Conservation (phyloP, 1,140 invertebrate species). For the Drosophila sproati region DNA sequence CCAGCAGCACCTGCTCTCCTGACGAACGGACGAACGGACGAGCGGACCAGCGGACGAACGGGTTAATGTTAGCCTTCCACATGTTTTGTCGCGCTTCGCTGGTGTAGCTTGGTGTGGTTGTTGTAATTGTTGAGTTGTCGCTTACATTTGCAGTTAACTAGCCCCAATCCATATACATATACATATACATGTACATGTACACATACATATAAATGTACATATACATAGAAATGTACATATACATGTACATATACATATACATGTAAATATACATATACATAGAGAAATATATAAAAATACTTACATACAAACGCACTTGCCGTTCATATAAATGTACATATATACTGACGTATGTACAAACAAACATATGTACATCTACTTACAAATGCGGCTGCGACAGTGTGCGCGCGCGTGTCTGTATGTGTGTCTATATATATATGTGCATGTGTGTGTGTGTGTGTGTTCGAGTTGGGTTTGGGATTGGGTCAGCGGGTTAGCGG, state of each 20-base stretch:
- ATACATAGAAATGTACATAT: not conserved
- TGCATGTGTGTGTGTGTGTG: constrained; percentile 18
- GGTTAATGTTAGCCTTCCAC: constrained; percentile 2
- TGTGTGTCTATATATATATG: constrained; percentile 1
- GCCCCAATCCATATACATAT: constrained; percentile 34
- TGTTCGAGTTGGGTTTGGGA: constrained; percentile 49
- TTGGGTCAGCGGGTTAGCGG: constrained; percentile 77
- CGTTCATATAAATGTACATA: not conserved
- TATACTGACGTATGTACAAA: constrained; percentile 1
- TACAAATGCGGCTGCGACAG: constrained; percentile 31
- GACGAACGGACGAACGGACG: not conserved
- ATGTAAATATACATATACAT: constrained; percentile 15
- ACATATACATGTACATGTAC: constrained; percentile 2
- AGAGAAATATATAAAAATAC: constrained; percentile 1
- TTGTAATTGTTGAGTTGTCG: constrained; percentile 56
- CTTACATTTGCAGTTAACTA: constrained; percentile 42
- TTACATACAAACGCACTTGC: constrained; percentile 17
- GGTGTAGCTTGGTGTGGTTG: constrained; percentile 3
- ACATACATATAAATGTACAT: constrained; percentile 5
- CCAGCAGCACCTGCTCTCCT: constrained; percentile 18
- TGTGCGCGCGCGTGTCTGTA: constrained; percentile 15
- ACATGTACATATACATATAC: constrained; percentile 1
- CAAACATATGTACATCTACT: constrained; percentile 7
- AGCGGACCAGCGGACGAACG: not conserved
- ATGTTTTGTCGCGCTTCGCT: constrained; percentile 26